These are phyloP conservation scores for Melanchra persicariae DNA, from an alignment of 2,888 invertebrate genomes.

Conservation along the genomic window DNA sequence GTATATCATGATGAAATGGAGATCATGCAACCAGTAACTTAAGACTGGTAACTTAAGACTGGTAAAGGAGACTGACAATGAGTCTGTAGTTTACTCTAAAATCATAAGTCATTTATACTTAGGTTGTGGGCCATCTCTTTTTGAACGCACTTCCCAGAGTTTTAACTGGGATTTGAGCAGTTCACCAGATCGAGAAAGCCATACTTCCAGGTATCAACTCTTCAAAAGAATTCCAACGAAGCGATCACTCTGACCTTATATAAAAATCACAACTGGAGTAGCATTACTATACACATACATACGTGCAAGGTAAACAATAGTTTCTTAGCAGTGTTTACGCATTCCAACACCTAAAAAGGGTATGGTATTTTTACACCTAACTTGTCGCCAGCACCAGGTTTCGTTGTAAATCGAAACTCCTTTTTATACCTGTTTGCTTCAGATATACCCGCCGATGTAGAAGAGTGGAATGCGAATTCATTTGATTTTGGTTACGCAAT, in stretches of 20 bases:
- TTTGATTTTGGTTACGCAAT: conserved; percentile 45
- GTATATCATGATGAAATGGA: conserved; percentile 3
- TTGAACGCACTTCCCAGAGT: not conserved
- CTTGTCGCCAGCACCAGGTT: conserved; percentile 53
- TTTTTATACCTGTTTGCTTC: conserved; percentile 54
- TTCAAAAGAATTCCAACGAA: conserved; percentile 32
- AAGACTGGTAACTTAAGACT: not conserved
- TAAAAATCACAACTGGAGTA: conserved; percentile 44
- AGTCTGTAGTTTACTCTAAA: no score
- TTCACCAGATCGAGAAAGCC: not conserved
- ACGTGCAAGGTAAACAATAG: conserved; percentile 60
- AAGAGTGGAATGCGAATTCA: conserved; percentile 45
- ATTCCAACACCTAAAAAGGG: conserved; percentile 65
- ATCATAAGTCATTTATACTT: no score
- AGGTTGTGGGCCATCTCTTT: no score
- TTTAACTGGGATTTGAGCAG: not conserved
- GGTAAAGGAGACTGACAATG: no score
- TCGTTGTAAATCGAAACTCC: conserved; percentile 44
- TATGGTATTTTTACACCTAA: conserved; percentile 66
- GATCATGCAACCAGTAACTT: not conserved
- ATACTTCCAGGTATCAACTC: conserved; percentile 11
- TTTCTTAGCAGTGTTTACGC: conserved; percentile 66
- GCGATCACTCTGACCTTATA: conserved; percentile 29
- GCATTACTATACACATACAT: conserved; percentile 33
- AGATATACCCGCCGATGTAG: conserved; percentile 30